Percentiles rank a stretch among this genome's conserved stretches.
Conservation (phyloP, 1,140 invertebrate species). For the Micrasema minimum region DNA sequence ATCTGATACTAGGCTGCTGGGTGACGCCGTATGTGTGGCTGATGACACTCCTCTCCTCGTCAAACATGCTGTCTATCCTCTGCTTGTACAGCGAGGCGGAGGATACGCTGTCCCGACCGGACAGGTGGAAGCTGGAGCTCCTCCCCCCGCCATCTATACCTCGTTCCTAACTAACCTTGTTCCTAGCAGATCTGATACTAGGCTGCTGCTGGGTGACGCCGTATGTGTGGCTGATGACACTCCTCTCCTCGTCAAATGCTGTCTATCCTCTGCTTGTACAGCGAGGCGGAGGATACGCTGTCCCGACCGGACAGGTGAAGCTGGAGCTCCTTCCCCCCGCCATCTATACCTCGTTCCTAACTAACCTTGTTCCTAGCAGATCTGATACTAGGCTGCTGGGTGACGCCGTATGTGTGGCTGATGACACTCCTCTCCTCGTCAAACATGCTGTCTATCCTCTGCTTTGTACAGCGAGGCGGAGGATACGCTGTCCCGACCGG, state of each 20-base stretch:
- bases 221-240: conserved; percentile 60
- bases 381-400: no score
- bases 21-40: conserved; percentile 58
- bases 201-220: conserved; percentile 43
- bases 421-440: no score
- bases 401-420: no score
- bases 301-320: conserved; percentile 60
- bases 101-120: conserved; percentile 65
- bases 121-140: conserved; percentile 63
- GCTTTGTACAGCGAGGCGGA: no score
- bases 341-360: no score
- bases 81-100: conserved; percentile 78
- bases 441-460: no score
- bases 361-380: no score
- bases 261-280: conserved; percentile 85
- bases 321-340: conserved; percentile 59
- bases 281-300: conserved; percentile 71
- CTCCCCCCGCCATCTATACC: conserved; percentile 58
- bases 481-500: no score
- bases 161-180: conserved; percentile 54
- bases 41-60: conserved; percentile 68
- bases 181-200: conserved; percentile 33
- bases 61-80: conserved; percentile 86
- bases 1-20: no score
- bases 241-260: conserved; percentile 78